Evolutionary conservation across 2,888 invertebrate species (phyloP), one percentile per base, ranked within the genome.

Genomic region (Oligia strigilis): DNA sequence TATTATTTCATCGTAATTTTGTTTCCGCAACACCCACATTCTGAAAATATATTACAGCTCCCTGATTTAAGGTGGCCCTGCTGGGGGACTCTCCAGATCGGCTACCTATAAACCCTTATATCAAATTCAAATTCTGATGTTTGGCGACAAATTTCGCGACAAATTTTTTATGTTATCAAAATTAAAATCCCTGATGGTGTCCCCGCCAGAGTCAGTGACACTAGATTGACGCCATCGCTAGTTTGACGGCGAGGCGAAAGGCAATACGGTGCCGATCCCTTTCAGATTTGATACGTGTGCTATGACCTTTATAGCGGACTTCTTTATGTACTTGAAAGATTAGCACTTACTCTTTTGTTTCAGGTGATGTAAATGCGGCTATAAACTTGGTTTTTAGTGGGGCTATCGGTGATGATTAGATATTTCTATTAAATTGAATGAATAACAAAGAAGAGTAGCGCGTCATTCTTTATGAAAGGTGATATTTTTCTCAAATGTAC

Each of bases 321-420:
- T 29, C 9, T 23, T 55, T 55, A 40, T 66, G 36, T 52, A 75
- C 66, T 75, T 11, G 17, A 75, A 79, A 74, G 1, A 52, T 55
- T 36, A 83, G 17, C n/a, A 67, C 14, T 55, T 62, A 43, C 19
- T 71, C 4, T 19, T 67, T 67, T 70, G 71, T 95, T 94, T 19
- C 94, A 97, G 99, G 99, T 76, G 98, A 99, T 93, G 98, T 99
- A 5, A 99, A 99, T 92, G 98, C 98, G 40, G 99, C 99, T 29
- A 98, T 99, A 78, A 99, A 99, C 94, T 97, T 99, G 75, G 98
- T 99, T 43, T 98, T 99, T 92, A 98, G 95, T 77, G 97, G 96
- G 70, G 95, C 95, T 19, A 95, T 96, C 75, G 94, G 93, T 65
- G 96, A 96, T 64, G 94, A 96, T 78, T 95, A 94, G 76, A 73